Evolutionary conservation across 1,140 invertebrate species (phyloP).

Genomic region (Platyscapa corneri): DNA sequence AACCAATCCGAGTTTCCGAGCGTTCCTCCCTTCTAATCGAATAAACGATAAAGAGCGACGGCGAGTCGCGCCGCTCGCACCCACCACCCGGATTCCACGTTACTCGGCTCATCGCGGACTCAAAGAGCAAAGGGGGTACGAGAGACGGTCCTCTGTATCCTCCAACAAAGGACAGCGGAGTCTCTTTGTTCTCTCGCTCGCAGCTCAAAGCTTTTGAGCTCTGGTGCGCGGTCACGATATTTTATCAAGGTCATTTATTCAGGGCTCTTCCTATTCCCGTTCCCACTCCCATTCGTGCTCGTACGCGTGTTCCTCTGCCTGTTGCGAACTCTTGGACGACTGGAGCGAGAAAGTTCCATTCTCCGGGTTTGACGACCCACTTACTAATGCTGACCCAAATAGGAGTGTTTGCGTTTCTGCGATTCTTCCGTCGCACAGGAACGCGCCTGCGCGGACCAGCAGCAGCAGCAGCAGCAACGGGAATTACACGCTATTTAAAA

Average conservation of each 20-base stretch:
- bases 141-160: conserved; percentile 48
- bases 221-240: conserved; percentile 59
- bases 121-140: neutral
- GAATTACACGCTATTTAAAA: too few species aligned
- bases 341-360: neutral
- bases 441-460: too few species aligned
- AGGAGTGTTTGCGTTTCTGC: neutral
- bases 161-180: conserved; percentile 66
- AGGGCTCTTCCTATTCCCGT: conserved; percentile 56
- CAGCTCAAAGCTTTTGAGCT: conserved; percentile 63
- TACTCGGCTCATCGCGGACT: neutral
- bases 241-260: conserved; percentile 70
- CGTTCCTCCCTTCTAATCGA: too few species aligned
- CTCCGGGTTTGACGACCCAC: neutral
- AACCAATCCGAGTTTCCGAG: too few species aligned
- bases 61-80: too few species aligned
- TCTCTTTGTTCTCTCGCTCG: conserved; percentile 66
- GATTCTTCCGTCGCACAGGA: neutral
- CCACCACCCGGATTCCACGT: too few species aligned
- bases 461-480: too few species aligned
- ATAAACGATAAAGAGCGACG: too few species aligned
- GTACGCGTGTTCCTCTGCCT: conserved; percentile 54
- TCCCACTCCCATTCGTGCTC: too few species aligned
- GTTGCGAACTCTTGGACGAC: conserved; percentile 51
- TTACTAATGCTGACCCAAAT: neutral